Percentiles rank a stretch among this genome's conserved stretches.
Conservation (phyloP, 2,797 vertebrate species). For the Ctenopoma kingsleyae region DNA sequence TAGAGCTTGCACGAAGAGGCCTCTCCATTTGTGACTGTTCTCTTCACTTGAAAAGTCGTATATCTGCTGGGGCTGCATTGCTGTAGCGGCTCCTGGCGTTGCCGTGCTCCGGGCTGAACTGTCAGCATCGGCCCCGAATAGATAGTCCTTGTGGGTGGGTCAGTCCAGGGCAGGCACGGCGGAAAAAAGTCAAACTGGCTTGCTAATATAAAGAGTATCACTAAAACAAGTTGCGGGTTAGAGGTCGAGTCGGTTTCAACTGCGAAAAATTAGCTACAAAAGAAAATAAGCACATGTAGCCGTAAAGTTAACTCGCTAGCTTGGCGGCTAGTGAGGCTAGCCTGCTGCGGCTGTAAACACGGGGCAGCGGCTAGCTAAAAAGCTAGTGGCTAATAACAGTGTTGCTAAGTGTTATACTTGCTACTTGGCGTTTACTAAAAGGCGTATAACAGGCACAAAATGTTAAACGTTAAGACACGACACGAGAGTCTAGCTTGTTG, state of each 20-base stretch:
- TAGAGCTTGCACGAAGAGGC: slow-evolving; percentile 94
- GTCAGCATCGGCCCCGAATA: slow-evolving; percentile 89
- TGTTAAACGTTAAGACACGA: slow-evolving; percentile 39
- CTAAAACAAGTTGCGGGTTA: slow-evolving; percentile 29
- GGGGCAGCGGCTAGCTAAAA: slow-evolving; percentile 57
- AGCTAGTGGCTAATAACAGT: slow-evolving; percentile 79
- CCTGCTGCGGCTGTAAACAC: slow-evolving; percentile 71
- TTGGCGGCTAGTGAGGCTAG: slow-evolving; percentile 62
- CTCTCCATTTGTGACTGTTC: slow-evolving; percentile 96
- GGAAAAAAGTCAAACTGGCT: slow-evolving; percentile 52
- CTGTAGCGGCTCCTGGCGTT: slow-evolving; percentile 85
- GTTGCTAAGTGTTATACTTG: slow-evolving; percentile 63
- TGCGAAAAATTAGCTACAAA: slow-evolving; percentile 40
- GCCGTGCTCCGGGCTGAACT: slow-evolving; percentile 84
- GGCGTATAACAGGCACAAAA: slow-evolving; percentile 55
- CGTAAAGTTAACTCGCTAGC: slow-evolving; percentile 75
- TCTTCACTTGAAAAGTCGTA: slow-evolving; percentile 98
- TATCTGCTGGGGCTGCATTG: slow-evolving; percentile 95
- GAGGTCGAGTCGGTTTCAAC: slow-evolving; percentile 24
- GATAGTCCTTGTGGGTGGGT: slow-evolving; percentile 83
- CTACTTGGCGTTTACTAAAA: slow-evolving; percentile 47
- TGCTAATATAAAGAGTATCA: slow-evolving; percentile 33
- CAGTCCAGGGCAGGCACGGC: slow-evolving; percentile 79
- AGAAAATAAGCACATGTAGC: slow-evolving; percentile 71
- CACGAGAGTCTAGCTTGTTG: slow-evolving; percentile 14